Conservation (phyloP, 2,888 invertebrate species). For the Trilocha varians region DNA sequence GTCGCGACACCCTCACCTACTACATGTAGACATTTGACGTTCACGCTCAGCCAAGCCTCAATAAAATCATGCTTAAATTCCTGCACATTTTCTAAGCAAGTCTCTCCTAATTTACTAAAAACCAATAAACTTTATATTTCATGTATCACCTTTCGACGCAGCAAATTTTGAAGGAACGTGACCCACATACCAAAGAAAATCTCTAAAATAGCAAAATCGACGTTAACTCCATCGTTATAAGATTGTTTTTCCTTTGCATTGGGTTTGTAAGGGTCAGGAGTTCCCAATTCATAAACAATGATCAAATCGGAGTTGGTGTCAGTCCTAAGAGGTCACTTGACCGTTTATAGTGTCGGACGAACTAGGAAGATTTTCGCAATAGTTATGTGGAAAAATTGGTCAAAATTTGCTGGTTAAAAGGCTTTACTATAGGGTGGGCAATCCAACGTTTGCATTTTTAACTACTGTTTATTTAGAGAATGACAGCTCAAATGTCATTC, state of each 20-base stretch:
- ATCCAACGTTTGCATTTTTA: too few species aligned
- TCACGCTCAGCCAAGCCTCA: too few species aligned
- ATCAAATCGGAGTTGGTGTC: conserved; percentile 31
- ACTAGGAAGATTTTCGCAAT: not conserved
- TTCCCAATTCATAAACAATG: conserved; percentile 29
- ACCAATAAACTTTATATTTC: conserved; percentile 3
- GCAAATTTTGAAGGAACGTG: conserved; percentile 5
- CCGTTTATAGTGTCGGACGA: not conserved
- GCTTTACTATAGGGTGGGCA: too few species aligned
- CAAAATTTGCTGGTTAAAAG: too few species aligned
- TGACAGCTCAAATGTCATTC: too few species aligned
- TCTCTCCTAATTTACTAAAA: too few species aligned
- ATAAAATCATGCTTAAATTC: too few species aligned
- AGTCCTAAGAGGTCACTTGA: conserved; percentile 5
- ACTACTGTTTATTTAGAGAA: too few species aligned
- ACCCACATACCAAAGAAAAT: conserved; percentile 2
- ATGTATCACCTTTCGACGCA: conserved; percentile 1
- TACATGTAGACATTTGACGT: too few species aligned
- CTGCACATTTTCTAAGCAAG: too few species aligned
- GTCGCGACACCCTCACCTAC: too few species aligned
- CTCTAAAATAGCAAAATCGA: not conserved
- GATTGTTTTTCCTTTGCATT: not conserved
- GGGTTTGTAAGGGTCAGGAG: conserved; percentile 18
- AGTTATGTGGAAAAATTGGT: too few species aligned
- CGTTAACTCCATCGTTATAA: not conserved